A percentile compares a stretch with the other conserved stretches of the same genome.
These are phyloP conservation scores for Scolanthus callimorphus DNA, from an alignment of 92 coral and sea anemone species.

Conservation along the genomic window DNA sequence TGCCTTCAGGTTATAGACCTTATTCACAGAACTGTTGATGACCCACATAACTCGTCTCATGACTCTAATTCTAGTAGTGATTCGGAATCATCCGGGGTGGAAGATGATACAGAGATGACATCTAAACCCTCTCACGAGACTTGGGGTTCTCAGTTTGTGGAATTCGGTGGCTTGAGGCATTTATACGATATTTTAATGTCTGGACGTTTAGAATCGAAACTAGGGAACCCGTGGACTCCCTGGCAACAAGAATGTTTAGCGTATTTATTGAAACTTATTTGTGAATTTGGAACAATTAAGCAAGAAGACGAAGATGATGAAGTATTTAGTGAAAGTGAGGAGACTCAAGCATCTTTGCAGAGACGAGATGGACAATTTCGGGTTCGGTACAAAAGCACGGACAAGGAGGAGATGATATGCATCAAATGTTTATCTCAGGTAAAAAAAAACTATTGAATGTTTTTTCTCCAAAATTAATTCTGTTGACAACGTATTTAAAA, in stretches of 20 bases:
- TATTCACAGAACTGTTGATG: constrained; percentile 66
- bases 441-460: too few species aligned
- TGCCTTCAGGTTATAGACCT: constrained; percentile 86
- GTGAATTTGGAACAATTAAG: constrained; percentile 94
- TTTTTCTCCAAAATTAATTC: too few species aligned
- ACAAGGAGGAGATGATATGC: constrained; percentile 86
- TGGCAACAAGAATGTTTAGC: constrained; percentile 98
- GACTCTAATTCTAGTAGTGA: constrained; percentile 72
- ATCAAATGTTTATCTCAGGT: constrained; percentile 91
- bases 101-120: constrained; percentile 49
- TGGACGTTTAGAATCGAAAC: constrained; percentile 73
- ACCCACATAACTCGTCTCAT: constrained; percentile 31
- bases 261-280: constrained; percentile 73
- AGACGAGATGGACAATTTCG: constrained; percentile 83
- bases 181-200: constrained; percentile 73
- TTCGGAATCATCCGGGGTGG: constrained; percentile 77
- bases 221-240: constrained; percentile 78
- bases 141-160: constrained; percentile 91
- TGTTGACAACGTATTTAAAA: too few species aligned
- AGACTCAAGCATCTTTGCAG: constrained; percentile 51
- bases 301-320: constrained; percentile 72
- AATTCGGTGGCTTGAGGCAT: constrained; percentile 83
- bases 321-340: constrained; percentile 60
- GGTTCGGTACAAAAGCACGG: constrained; percentile 93
- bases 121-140: constrained; percentile 19